A percentile compares a stretch with the other conserved stretches of the same genome.
Conservation (phyloP, 2,888 invertebrate genomes). For the Trissolcus brochymenae region DNA sequence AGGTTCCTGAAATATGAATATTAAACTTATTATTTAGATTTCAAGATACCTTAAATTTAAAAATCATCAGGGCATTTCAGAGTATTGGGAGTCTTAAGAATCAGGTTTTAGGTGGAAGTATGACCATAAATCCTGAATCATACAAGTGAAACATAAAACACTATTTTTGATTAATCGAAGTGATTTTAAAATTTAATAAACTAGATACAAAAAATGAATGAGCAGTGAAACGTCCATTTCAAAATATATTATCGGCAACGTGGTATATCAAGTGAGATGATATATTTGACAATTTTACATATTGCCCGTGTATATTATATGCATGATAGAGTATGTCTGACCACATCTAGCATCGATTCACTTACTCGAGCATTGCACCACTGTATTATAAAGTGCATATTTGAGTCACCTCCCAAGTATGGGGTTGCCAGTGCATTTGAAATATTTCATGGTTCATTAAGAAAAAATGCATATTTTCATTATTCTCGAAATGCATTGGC, state of each 20-base stretch:
- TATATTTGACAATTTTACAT: conserved; percentile 70
- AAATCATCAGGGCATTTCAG: no score
- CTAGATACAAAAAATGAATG: conserved; percentile 49
- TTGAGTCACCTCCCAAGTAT: conserved; percentile 21
- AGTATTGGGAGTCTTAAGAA: no score
- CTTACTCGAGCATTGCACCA: conserved; percentile 54
- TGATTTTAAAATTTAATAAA: no score
- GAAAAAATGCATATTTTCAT: no score
- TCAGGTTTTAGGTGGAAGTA: no score
- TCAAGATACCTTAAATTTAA: no score
- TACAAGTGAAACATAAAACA: no score
- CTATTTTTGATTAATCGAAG: no score
- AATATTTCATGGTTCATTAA: background rate
- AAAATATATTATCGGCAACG: conserved; percentile 45
- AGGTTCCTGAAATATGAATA: no score
- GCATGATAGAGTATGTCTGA: conserved; percentile 62
- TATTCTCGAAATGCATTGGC: no score
- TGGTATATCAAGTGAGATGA: conserved; percentile 70
- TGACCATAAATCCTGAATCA: no score
- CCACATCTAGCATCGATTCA: conserved; percentile 61
- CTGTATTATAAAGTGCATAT: conserved; percentile 52
- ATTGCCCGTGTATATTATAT: conserved; percentile 68
- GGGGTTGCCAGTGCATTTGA: background rate
- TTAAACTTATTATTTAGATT: no score
- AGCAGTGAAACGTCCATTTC: conserved; percentile 61